Evolutionary conservation across 2,113 vertebrate genomes (phyloP).

Genomic region (Bolborhynchus lineola): DNA sequence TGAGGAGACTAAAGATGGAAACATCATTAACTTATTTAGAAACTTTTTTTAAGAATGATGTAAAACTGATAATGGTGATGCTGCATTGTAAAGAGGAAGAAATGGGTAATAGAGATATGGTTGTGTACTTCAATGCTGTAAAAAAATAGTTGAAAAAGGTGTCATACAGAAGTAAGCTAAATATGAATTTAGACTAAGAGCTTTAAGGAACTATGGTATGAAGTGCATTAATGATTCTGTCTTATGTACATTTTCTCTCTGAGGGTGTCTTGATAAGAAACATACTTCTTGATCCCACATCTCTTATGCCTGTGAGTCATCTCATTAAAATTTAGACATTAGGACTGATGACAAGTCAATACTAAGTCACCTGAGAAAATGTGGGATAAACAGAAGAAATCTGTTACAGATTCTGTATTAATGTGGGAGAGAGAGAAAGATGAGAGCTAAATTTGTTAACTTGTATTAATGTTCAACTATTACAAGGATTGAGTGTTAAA

Average conservation of each 20-base stretch:
- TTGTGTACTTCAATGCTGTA: background rate
- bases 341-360: background rate
- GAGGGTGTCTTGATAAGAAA: background rate
- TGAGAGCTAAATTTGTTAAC: background rate
- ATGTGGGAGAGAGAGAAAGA: background rate
- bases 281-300: rapidly evolving
- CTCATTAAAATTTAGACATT: background rate
- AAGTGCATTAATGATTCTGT: background rate
- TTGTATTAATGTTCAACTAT: background rate
- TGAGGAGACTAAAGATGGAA: background rate
- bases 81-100: background rate
- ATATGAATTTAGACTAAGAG: background rate
- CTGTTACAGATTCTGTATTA: background rate
- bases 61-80: background rate
- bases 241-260: background rate
- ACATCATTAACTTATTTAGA: background rate
- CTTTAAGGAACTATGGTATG: background rate
- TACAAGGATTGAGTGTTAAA: background rate
- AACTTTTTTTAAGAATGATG: background rate
- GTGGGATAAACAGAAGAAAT: background rate
- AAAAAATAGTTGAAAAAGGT: background rate
- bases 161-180: background rate
- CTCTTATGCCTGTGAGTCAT: background rate
- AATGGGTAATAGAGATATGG: background rate
- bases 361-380: background rate